Evolutionary conservation across 2,113 vertebrate genomes (phyloP).

Genomic region (Protomyctophum bolini): DNA sequence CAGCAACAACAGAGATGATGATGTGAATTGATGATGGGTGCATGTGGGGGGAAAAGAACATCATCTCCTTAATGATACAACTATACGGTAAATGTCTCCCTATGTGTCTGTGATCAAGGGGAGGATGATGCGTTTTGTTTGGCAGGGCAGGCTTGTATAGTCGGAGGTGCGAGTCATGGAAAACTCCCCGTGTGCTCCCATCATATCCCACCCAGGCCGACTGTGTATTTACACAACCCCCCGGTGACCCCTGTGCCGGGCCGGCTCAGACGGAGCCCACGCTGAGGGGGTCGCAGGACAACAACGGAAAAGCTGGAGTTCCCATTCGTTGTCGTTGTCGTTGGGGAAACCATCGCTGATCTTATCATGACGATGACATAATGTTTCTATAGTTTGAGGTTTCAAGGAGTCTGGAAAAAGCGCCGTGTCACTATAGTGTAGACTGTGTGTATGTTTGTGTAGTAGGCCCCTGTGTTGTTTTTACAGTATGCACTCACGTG

Average conservation of each 20-base stretch:
- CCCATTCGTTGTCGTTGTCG: slow-evolving; percentile 3
- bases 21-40: too few species aligned
- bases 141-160: slow-evolving; percentile 52
- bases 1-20: slow-evolving; percentile 44
- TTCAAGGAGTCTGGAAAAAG: slow-evolving; percentile 18
- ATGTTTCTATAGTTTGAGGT: slow-evolving; percentile 16
- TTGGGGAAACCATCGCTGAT: neutral
- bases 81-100: slow-evolving; percentile 40
- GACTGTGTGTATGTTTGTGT: neutral
- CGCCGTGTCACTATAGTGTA: neutral
- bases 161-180: slow-evolving; percentile 64
- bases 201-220: slow-evolving; percentile 72
- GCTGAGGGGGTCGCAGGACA: slow-evolving; percentile 13
- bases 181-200: slow-evolving; percentile 61
- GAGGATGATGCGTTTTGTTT: slow-evolving; percentile 59
- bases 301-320: neutral
- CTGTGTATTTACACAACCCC: slow-evolving; percentile 70
- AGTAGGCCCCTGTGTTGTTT: too few species aligned
- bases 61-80: slow-evolving; percentile 35
- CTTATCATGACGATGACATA: slow-evolving; percentile 21
- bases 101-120: slow-evolving; percentile 1
- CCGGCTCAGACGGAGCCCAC: slow-evolving; percentile 39
- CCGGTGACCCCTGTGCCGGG: slow-evolving; percentile 39
- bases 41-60: neutral
- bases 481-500: too few species aligned